Conservation (phyloP, 2,888 invertebrate genomes). For the Oscheius myriophilus region DNA sequence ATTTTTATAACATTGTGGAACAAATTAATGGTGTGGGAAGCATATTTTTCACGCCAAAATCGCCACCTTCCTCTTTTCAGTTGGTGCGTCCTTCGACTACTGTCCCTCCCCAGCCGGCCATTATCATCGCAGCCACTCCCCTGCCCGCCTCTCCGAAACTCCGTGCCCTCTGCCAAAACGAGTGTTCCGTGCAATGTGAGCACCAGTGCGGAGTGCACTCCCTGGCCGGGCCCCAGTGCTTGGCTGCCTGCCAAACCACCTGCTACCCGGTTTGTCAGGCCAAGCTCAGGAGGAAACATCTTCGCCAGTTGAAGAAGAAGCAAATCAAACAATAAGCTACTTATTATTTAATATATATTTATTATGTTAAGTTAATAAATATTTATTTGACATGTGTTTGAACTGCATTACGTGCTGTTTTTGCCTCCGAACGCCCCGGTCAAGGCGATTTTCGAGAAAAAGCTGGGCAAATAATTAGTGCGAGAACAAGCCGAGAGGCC, state of each 20-base stretch:
- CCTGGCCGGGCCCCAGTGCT: conserved; percentile 35
- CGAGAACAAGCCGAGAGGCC: conserved; percentile 18
- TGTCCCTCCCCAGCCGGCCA: conserved; percentile 11
- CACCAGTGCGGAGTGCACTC: conserved; percentile 41
- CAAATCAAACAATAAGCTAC: not conserved
- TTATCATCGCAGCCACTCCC: not conserved
- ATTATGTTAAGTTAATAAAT: conserved; percentile 16
- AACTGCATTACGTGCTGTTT: not conserved
- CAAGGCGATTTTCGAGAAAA: conserved; percentile 14
- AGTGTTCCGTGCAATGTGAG: conserved; percentile 51
- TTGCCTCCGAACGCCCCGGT: no score
- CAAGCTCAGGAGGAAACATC: conserved; percentile 36
- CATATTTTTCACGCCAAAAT: no score
- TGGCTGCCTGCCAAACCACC: conserved; percentile 53
- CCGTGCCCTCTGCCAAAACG: conserved; percentile 38
- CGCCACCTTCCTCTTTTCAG: no score
- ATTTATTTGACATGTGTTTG: not conserved
- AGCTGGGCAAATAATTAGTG: conserved; percentile 21
- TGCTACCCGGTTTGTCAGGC: conserved; percentile 55
- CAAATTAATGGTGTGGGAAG: no score
- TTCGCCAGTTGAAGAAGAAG: not conserved
- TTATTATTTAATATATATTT: conserved; percentile 14
- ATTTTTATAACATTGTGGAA: no score
- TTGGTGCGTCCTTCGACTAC: not conserved
- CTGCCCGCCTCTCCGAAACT: conserved; percentile 24